A percentile compares a stretch with the other conserved stretches of the same genome.
Evolutionary conservation across 2,888 invertebrate species (phyloP).

Genomic region (Ctenicera cuprea): DNA sequence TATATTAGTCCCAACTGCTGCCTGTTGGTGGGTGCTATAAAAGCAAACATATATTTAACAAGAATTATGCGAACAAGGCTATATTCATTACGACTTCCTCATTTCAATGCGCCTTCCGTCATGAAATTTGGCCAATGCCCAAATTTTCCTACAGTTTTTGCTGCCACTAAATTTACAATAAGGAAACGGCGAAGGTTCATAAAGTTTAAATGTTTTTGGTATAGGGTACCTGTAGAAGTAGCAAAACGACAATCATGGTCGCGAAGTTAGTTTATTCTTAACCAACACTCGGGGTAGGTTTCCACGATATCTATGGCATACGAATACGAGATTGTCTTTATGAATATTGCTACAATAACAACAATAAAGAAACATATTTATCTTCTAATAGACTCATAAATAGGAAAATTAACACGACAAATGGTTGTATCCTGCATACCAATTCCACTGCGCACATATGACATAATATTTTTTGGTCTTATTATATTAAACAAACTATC

Average conservation of each 20-base stretch:
- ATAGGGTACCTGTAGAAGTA: too few relatives aligned
- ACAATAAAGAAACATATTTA: slow-evolving; percentile 22
- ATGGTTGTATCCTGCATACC: slow-evolving; percentile 53
- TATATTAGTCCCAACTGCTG: slow-evolving; percentile 22
- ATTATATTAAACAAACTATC: background rate
- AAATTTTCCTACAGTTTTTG: slow-evolving; percentile 9
- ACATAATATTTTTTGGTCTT: slow-evolving; percentile 17
- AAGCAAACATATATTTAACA: slow-evolving; percentile 31
- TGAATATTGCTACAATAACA: slow-evolving; percentile 12
- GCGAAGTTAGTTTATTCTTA: too few relatives aligned
- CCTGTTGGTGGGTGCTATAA: slow-evolving; percentile 18
- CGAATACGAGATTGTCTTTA: background rate
- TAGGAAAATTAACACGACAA: slow-evolving; percentile 52
- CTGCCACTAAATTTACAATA: background rate
- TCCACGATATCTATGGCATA: background rate
- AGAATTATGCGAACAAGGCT: slow-evolving; percentile 35
- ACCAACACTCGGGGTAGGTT: background rate
- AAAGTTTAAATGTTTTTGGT: too few relatives aligned
- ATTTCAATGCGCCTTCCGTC: slow-evolving; percentile 17
- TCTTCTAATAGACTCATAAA: slow-evolving; percentile 40
- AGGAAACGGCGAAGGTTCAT: too few relatives aligned
- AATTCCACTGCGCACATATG: slow-evolving; percentile 38
- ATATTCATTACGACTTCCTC: slow-evolving; percentile 41
- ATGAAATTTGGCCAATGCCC: slow-evolving; percentile 16
- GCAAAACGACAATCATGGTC: too few relatives aligned